A percentile compares a stretch with the other conserved stretches of the same genome.
Evolutionary conservation across 2,888 invertebrate species (phyloP).

Genomic region (Cacoxenus indagator): DNA sequence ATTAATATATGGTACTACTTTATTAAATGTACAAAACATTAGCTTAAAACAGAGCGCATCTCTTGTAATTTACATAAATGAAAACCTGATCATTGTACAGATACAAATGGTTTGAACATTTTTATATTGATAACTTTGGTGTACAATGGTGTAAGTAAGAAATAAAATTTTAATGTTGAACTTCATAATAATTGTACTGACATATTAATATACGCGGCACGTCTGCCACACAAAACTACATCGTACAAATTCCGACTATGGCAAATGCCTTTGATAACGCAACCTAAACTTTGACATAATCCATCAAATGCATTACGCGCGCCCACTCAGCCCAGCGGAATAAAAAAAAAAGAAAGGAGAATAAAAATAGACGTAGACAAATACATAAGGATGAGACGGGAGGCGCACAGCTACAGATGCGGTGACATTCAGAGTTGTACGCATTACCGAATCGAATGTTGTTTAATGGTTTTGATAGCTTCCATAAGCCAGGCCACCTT

Average conservation of each 20-base stretch:
- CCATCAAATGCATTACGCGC: slow-evolving; percentile 12
- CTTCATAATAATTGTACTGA: neutral
- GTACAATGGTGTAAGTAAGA: no score
- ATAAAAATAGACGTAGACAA: neutral
- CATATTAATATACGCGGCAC: neutral
- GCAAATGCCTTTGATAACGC: slow-evolving; percentile 10
- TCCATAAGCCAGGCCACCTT: slow-evolving; percentile 31
- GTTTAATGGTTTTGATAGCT: slow-evolving; percentile 40
- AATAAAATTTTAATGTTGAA: neutral
- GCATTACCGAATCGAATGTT: slow-evolving; percentile 34
- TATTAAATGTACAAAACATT: no score
- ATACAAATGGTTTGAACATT: no score
- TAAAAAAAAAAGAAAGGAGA: neutral
- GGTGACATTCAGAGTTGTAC: neutral
- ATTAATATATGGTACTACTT: no score
- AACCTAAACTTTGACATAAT: slow-evolving; percentile 21
- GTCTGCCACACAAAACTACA: no score
- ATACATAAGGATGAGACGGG: neutral
- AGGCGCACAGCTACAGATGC: neutral
- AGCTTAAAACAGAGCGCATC: no score
- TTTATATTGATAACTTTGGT: no score
- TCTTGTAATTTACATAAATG: no score
- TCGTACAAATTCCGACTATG: neutral
- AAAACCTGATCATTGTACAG: no score
- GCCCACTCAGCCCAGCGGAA: neutral